These are phyloP conservation scores for Lymantria dispar DNA, from an alignment of 2,888 invertebrate genomes.

Conservation along the genomic window DNA sequence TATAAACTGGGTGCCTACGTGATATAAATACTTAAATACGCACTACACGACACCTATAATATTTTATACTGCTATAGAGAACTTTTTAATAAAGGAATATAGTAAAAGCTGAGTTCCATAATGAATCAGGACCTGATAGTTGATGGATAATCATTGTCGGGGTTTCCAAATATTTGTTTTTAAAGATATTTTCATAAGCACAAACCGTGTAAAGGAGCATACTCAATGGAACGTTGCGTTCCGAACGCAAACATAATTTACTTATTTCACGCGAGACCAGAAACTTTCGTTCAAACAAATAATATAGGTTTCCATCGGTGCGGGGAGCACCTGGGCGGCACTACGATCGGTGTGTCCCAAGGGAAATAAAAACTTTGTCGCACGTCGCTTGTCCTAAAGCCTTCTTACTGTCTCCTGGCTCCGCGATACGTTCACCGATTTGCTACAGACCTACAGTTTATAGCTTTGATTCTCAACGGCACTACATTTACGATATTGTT, in stretches of 20 bases:
- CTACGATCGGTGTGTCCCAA: constrained; percentile 77
- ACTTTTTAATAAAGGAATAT: too few species aligned
- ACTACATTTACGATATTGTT: constrained; percentile 75
- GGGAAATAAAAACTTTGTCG: constrained; percentile 83
- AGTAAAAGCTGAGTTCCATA: too few species aligned
- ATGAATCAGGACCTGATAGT: too few species aligned
- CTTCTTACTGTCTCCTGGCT: constrained; percentile 68
- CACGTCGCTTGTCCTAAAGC: constrained; percentile 79
- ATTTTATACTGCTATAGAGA: too few species aligned
- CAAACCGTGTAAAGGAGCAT: constrained; percentile 48
- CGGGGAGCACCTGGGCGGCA: constrained; percentile 77
- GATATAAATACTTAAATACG: too few species aligned
- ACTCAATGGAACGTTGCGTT: constrained; percentile 68
- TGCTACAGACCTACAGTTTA: constrained; percentile 72
- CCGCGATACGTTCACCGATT: constrained; percentile 74
- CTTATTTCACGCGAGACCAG: constrained; percentile 77
- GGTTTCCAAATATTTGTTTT: not conserved
- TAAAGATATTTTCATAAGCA: not conserved
- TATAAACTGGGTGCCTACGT: not conserved
- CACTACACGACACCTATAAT: too few species aligned
- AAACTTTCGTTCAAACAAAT: constrained; percentile 80
- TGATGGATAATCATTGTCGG: too few species aligned
- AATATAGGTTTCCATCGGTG: constrained; percentile 78
- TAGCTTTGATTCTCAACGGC: constrained; percentile 76
- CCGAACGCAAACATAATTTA: constrained; percentile 76